phyloP scores from a whole-genome alignment of 2,888 invertebrate genomes.

The Parnassius mnemosyne region DNA sequence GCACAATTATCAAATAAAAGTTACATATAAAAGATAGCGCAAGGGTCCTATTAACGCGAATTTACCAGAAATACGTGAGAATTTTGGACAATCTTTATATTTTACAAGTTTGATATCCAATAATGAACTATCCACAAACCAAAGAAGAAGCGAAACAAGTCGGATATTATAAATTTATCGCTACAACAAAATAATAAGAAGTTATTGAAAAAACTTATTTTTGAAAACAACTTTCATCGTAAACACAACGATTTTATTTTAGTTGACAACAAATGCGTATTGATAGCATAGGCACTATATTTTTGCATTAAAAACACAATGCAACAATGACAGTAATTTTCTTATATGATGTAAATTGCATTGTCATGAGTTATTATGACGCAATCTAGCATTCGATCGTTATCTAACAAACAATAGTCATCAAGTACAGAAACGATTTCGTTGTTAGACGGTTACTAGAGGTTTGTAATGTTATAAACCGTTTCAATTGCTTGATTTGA shows the following conservation, averaged over 20 bases:
- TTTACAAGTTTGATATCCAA: no score
- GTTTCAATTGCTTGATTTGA: no score
- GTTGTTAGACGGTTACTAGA: constrained; percentile 5
- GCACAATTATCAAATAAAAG: no score
- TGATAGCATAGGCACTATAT: constrained; percentile 3
- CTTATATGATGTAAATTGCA: constrained; percentile 23
- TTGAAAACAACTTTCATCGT: neutral
- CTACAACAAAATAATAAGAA: no score
- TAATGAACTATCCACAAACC: no score
- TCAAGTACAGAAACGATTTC: constrained; percentile 16
- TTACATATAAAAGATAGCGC: no score
- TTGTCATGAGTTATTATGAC: constrained; percentile 10
- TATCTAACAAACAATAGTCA: constrained; percentile 22
- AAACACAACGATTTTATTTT: neutral
- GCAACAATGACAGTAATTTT: constrained; percentile 20
- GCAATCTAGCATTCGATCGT: constrained; percentile 12
- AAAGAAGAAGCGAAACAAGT: no score
- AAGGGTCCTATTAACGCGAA: no score
- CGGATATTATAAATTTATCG: no score
- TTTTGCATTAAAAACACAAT: constrained; percentile 11
- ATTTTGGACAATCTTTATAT: no score
- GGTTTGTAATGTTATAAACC: neutral
- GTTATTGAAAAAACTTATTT: no score
- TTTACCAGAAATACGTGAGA: no score
- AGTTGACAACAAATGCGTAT: constrained; percentile 9